A percentile compares a stretch with the other conserved stretches of the same genome.
Evolutionary conservation across 2,888 invertebrate species (phyloP).

Genomic region (Acrocyrtus sp.): DNA sequence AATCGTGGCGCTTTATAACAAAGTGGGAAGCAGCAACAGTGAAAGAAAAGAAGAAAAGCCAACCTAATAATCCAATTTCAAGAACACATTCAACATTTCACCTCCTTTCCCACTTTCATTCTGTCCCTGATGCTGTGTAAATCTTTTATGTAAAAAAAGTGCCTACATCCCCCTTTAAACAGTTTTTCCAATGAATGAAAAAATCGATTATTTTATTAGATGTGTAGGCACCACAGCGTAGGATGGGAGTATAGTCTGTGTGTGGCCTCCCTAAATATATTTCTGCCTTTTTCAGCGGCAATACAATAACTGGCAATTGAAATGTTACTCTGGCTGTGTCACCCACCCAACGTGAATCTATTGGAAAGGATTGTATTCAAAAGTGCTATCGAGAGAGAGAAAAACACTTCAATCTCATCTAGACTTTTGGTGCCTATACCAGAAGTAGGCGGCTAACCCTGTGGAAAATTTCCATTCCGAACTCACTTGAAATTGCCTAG

Average conservation of each 20-base stretch:
- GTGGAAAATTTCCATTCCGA: conserved; percentile 36
- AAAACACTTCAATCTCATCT: neutral
- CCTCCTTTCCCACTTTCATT: neutral
- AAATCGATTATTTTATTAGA: conserved; percentile 36
- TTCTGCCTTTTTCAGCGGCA: too few relatives aligned
- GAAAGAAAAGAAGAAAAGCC: too few relatives aligned
- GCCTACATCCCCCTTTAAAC: neutral
- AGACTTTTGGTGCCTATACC: neutral
- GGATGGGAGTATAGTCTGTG: neutral
- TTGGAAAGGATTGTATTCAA: conserved; percentile 30
- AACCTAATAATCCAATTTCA: conserved; percentile 37
- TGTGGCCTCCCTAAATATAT: neutral
- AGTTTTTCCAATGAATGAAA: conserved; percentile 27
- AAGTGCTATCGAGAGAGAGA: neutral
- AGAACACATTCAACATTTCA: conserved; percentile 8
- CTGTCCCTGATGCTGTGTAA: neutral
- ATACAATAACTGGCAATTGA: too few relatives aligned
- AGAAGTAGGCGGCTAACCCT: neutral
- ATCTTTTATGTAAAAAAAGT: neutral
- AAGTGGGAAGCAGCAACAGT: too few relatives aligned
- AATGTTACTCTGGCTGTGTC: neutral
- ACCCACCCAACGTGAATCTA: neutral
- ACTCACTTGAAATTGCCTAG: too few relatives aligned
- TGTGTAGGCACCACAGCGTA: neutral
- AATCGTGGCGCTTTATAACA: too few relatives aligned